Evolutionary conservation across 2,113 vertebrate genomes (phyloP).

Genomic region (Speoplatyrhinus poulsoni): DNA sequence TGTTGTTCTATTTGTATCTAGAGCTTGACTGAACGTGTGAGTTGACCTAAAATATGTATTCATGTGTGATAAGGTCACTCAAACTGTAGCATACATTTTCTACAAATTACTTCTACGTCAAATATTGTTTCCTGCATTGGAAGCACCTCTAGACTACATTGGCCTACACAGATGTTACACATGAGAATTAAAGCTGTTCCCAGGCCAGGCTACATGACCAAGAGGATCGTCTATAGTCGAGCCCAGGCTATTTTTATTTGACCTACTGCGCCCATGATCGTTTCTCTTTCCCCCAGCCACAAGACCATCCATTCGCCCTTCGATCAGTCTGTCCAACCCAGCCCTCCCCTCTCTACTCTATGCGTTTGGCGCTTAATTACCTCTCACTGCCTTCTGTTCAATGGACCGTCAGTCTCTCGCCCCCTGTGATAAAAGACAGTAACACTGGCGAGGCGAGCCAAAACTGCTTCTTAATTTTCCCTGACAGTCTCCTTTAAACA

Average conservation of each 20-base stretch:
- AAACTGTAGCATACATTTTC: neutral
- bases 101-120: neutral
- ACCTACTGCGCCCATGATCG: constrained; percentile 14
- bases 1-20: no score
- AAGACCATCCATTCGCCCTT: constrained; percentile 17
- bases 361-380: constrained; percentile 57
- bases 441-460: constrained; percentile 82
- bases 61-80: neutral
- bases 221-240: neutral
- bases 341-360: neutral
- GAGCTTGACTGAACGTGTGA: no score
- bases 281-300: neutral
- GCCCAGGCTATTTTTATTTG: neutral
- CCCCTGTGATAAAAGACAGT: constrained; percentile 92
- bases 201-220: constrained; percentile 10
- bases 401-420: constrained; percentile 31
- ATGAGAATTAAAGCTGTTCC: no score
- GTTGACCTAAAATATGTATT: neutral
- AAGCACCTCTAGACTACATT: neutral
- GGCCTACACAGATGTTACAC: no score
- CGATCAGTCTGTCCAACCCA: constrained; percentile 38
- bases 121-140: neutral
- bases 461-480: constrained; percentile 97
- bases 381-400: constrained; percentile 58
- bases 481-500: constrained; percentile 98